A percentile compares a stretch with the other conserved stretches of the same genome.
Evolutionary conservation across 2,797 vertebrate species (phyloP).

Genomic region (Sternarchorhynchus goeldii): DNA sequence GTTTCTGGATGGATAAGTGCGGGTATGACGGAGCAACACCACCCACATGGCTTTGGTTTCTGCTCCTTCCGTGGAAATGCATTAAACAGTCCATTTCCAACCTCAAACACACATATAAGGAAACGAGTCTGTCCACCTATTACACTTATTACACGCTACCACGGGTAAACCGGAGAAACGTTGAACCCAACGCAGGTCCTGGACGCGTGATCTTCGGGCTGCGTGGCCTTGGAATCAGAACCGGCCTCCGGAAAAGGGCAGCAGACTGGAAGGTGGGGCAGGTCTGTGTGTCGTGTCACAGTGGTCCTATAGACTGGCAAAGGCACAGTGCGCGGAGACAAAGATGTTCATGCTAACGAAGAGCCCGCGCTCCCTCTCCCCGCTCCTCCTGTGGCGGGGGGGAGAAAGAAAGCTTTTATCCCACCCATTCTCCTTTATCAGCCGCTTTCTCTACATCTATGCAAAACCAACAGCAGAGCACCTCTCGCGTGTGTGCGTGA

Average conservation of each 20-base stretch:
- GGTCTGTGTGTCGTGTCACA: background rate
- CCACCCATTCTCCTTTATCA: conserved; percentile 19
- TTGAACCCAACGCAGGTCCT: too few species aligned
- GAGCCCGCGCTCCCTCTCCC: background rate
- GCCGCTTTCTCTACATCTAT: conserved; percentile 26
- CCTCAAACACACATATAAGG: too few species aligned
- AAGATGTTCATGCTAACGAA: background rate
- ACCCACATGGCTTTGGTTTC: too few species aligned
- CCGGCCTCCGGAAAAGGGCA: too few species aligned
- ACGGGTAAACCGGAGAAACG: too few species aligned
- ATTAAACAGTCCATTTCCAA: too few species aligned
- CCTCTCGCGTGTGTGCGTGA: conserved; percentile 39
- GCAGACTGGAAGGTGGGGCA: too few species aligned
- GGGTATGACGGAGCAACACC: conserved; percentile 17
- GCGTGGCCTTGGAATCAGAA: too few species aligned
- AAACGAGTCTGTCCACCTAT: too few species aligned
- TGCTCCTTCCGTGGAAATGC: too few species aligned
- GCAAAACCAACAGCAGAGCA: conserved; percentile 48
- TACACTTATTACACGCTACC: too few species aligned
- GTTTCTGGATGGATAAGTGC: background rate
- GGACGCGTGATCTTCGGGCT: too few species aligned
- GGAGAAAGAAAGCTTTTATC: conserved; percentile 4
- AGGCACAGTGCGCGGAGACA: background rate
- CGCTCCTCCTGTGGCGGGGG: background rate
- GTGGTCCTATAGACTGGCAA: background rate